These are phyloP conservation scores for Entomobrya multifasciata DNA, from an alignment of 2,888 invertebrate genomes.

Conservation along the genomic window DNA sequence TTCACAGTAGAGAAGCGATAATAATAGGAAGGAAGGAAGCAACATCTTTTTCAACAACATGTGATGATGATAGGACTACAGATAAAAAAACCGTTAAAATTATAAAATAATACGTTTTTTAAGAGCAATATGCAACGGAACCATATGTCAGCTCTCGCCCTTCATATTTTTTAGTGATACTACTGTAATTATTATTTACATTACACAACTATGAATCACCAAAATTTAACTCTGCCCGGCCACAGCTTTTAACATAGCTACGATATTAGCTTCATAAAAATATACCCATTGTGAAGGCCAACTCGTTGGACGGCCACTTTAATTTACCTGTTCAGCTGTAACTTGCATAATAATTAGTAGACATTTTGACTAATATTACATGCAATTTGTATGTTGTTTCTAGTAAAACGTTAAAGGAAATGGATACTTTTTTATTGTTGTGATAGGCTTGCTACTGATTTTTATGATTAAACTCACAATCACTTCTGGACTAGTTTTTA, in stretches of 20 bases:
- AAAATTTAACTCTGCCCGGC: neutral
- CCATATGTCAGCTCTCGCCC: no score
- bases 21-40: conserved; percentile 34
- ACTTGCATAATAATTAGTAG: neutral
- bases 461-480: no score
- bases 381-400: neutral
- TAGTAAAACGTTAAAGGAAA: no score
- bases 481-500: no score
- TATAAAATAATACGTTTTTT: no score
- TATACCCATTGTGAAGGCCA: conserved; percentile 2
- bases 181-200: neutral
- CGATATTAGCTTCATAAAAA: neutral
- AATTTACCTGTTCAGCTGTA: neutral
- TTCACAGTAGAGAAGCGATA: neutral
- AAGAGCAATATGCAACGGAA: no score
- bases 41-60: neutral
- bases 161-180: no score
- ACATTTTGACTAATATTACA: no score
- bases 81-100: neutral
- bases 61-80: neutral
- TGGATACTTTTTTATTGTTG: no score
- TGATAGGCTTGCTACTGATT: no score
- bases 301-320: neutral
- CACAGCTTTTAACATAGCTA: neutral
- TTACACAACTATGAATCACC: conserved; percentile 34